Conservation (phyloP, 1,140 invertebrate genomes). For the Ylistrum balloti region DNA sequence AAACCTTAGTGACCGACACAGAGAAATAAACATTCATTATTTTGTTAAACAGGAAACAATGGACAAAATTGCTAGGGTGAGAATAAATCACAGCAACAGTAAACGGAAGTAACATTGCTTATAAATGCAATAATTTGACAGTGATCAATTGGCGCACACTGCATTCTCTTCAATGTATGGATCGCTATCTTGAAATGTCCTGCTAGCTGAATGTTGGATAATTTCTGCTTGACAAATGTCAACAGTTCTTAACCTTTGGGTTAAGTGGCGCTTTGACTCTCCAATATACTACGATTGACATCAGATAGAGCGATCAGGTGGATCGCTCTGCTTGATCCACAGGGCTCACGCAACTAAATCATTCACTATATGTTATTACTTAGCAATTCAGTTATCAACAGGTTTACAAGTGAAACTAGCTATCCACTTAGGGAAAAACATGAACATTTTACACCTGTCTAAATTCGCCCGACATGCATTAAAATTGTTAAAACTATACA, state of each 20-base stretch:
- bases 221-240: background rate
- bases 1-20: too few species aligned
- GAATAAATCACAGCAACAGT: background rate
- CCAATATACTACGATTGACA: background rate
- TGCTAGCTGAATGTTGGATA: too few species aligned
- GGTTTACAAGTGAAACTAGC: too few species aligned
- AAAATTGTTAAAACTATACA: too few species aligned
- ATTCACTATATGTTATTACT: too few species aligned
- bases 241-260: background rate
- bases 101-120: background rate
- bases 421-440: too few species aligned
- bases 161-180: background rate
- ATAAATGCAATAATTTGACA: background rate
- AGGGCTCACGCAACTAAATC: too few species aligned
- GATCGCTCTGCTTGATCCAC: background rate
- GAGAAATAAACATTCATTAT: too few species aligned
- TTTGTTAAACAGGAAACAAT: background rate
- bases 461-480: too few species aligned
- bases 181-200: background rate
- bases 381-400: too few species aligned
- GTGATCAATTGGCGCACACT: background rate
- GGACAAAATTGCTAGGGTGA: background rate
- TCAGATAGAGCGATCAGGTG: background rate
- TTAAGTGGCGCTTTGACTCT: background rate
- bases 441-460: too few species aligned